Evolutionary conservation across 2,888 invertebrate species (phyloP), one percentile per base, ranked within the genome.

Genomic region (Ferrisia virgata): DNA sequence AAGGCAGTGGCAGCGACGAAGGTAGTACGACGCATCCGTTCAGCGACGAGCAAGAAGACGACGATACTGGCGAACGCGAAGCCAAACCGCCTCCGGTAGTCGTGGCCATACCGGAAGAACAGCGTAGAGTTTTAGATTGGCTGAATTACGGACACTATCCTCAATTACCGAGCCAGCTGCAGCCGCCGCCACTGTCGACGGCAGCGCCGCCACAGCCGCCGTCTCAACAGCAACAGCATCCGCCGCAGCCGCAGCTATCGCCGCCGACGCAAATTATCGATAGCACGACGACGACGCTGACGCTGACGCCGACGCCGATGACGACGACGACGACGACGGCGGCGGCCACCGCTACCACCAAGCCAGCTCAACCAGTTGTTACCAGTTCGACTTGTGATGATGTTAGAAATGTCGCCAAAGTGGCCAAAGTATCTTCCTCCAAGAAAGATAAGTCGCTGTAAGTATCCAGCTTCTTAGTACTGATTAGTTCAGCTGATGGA

Each of bases 381-480:
- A 83, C 83, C 83, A 83, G 83, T 72, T 83, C 83, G 39, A 83
- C 83, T 76, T 83, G 83, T 83, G 83, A 83, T 83, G 83, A 83
- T 43, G 83, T 83, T 28, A 83, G 72, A 72, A 83, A 40, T 76
- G 39, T 18, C 76, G 39, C 76, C 47, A 33, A 72, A 76, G 72
- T 43, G 40, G 83, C 76, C 47, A 43, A 83, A 83, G 40, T 76
- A 3, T 33, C 72, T 18, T 72, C 43, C 13, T 72, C 43, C 13
- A 72, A 31, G 13, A 72, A 43, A 43, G 39, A 82, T 64, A 82
- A 69, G 31, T n/a, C 43, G 53, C 82, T 39, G 82, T 82, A 25
- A 82, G 82, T 82, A 4, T 47, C 18, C 11, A 11, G 36, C 36
- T 22, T 53, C 22, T 22, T 53, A n/a, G n/a, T n/a, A n/a, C n/a